Conservation (phyloP, 2,113 vertebrate species). For the Corythoichthys intestinalis region DNA sequence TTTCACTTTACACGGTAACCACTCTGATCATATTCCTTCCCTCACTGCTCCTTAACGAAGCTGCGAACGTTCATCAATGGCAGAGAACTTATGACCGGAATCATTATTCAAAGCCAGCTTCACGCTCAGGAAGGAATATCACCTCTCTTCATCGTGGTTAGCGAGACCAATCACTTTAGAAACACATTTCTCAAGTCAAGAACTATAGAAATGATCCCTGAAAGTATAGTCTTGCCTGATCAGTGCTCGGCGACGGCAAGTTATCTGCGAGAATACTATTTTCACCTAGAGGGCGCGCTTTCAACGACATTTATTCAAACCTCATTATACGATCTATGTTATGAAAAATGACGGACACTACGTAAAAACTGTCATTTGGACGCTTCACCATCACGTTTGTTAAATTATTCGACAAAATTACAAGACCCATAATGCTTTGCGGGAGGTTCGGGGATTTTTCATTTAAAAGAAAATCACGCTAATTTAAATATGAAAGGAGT, state of each 20-base stretch:
- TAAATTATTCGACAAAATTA: not conserved
- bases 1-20: no score
- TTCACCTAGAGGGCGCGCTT: slow-evolving; percentile 2
- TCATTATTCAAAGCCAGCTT: slow-evolving; percentile 40
- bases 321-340: not conserved
- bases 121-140: slow-evolving; percentile 51
- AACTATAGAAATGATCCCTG: slow-evolving; percentile 71
- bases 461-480: not conserved
- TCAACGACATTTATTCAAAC: not conserved
- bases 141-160: slow-evolving; percentile 48
- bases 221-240: slow-evolving; percentile 56
- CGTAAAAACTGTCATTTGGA: not conserved
- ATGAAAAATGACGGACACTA: not conserved
- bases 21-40: slow-evolving; percentile 14
- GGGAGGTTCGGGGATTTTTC: no score
- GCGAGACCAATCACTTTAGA: slow-evolving; percentile 55
- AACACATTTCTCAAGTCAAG: slow-evolving; percentile 57
- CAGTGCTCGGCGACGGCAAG: fast-evolving
- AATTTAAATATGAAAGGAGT: fast-evolving
- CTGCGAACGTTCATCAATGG: slow-evolving; percentile 59
- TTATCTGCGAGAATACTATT: not conserved
- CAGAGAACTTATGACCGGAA: not conserved
- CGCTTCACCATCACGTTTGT: not conserved
- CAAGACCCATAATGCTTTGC: slow-evolving; percentile 4
- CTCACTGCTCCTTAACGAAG: not conserved